phyloP scores from a whole-genome alignment of 2,797 vertebrate species.

The Decapterus maruadsi region DNA sequence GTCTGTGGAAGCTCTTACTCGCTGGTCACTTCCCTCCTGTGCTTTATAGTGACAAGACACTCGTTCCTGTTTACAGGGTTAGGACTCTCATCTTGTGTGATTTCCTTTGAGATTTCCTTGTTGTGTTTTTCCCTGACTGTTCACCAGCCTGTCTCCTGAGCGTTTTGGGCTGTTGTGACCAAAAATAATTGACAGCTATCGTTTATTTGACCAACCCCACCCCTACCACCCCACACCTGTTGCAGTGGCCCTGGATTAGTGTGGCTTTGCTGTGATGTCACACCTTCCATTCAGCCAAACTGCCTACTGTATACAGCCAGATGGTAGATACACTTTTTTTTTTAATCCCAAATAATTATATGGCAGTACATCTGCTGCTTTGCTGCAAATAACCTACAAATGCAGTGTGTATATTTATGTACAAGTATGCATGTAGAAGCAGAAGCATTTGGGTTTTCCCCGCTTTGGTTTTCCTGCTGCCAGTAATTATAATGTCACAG shows the following conservation, averaged over 20 bases:
- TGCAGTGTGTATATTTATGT: constrained; percentile 1
- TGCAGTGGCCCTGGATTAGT: neutral
- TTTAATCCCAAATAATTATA: neutral
- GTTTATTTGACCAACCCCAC: neutral
- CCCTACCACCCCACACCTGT: constrained; percentile 6
- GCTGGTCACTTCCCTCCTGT: constrained; percentile 28
- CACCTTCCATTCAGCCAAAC: neutral
- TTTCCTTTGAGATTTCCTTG: constrained; percentile 59
- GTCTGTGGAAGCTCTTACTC: constrained; percentile 2
- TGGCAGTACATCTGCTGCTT: neutral
- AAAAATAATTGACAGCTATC: constrained; percentile 10
- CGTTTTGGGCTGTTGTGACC: constrained; percentile 15
- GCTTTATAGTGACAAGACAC: constrained; percentile 14
- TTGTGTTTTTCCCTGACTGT: constrained; percentile 1
- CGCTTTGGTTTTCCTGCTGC: neutral
- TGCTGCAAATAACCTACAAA: neutral
- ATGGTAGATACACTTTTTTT: neutral
- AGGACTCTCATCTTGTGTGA: constrained; percentile 30
- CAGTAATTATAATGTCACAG: constrained; percentile 5
- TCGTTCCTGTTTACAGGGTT: constrained; percentile 37
- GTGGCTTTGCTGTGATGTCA: neutral
- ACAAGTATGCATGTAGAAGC: neutral
- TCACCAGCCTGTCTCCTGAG: constrained; percentile 5
- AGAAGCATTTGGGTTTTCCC: neutral
- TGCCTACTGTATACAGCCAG: neutral